phyloP scores from a whole-genome alignment of 2,888 invertebrate genomes.

The Congeria kusceri region DNA sequence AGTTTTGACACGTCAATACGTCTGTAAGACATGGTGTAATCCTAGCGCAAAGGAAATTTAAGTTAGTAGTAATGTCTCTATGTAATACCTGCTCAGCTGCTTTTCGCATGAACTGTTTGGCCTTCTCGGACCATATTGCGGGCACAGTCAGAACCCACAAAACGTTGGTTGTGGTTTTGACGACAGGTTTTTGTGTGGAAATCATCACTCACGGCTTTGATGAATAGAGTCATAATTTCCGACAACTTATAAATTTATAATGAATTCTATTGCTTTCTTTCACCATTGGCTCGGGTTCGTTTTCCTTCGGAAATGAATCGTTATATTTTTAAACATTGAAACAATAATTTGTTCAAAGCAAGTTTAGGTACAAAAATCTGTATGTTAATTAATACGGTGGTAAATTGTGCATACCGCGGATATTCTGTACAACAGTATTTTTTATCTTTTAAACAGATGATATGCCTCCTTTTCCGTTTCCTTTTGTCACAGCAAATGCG shows the following conservation, averaged over 20 bases:
- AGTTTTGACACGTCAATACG: no score
- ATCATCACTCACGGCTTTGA: conserved; percentile 28
- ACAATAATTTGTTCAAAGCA: no score
- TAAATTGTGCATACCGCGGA: background rate
- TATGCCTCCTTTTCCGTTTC: background rate
- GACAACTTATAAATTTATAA: conserved; percentile 23
- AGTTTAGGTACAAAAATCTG: no score
- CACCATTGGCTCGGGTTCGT: background rate
- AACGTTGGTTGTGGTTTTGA: background rate
- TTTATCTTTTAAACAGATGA: conserved; percentile 2
- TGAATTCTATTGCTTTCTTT: conserved; percentile 24
- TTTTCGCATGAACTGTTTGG: conserved; percentile 42
- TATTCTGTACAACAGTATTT: background rate
- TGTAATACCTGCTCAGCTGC: conserved; percentile 49
- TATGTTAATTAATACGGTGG: no score
- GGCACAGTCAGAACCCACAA: conserved; percentile 51
- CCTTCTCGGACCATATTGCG: conserved; percentile 44
- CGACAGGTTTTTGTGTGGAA: background rate
- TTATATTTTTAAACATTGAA: no score
- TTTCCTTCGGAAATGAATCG: no score
- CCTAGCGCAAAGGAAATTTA: no score
- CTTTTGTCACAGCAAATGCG: background rate
- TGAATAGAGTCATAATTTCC: conserved; percentile 48
- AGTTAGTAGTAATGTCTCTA: no score
- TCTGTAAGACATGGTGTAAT: no score